These are phyloP conservation scores for Trachemys scripta DNA, from an alignment of 2,113 vertebrate species.

Conservation along the genomic window DNA sequence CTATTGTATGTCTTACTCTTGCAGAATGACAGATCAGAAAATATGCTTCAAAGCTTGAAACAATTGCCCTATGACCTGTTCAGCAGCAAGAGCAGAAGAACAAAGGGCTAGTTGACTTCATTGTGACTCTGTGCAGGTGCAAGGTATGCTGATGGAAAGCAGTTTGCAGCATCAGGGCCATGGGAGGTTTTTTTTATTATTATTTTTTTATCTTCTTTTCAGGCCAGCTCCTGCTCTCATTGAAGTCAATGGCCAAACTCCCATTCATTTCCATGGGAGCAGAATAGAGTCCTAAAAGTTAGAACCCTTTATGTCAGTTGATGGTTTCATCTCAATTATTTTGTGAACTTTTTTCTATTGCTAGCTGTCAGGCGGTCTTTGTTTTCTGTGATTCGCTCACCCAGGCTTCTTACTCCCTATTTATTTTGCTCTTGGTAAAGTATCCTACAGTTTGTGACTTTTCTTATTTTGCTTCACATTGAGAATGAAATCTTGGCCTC, in stretches of 20 bases:
- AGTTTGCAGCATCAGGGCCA: not conserved
- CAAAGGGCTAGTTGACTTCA: not conserved
- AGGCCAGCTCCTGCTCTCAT: not conserved
- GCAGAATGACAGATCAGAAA: not conserved
- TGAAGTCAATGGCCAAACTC: not conserved
- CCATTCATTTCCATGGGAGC: not conserved
- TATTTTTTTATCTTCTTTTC: not conserved
- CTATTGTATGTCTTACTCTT: not conserved
- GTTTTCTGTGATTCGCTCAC: not conserved
- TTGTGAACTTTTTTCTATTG: not conserved
- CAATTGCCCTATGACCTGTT: not conserved
- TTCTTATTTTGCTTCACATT: slow-evolving; percentile 20
- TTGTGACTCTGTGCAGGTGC: not conserved
- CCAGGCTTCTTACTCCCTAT: not conserved
- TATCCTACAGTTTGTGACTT: not conserved
- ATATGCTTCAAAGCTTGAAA: not conserved
- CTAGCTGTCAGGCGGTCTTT: not conserved
- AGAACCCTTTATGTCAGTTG: not conserved
- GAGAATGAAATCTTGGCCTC: not conserved
- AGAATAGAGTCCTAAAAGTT: not conserved
- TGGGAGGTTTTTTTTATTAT: no score
- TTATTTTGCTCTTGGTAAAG: not conserved
- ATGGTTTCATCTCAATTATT: not conserved
- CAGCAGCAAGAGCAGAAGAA: not conserved
- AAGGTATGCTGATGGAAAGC: not conserved